A percentile compares a stretch with the other conserved stretches of the same genome.
phyloP scores from a whole-genome alignment of 2,888 invertebrate species.

The Nomada flava region DNA sequence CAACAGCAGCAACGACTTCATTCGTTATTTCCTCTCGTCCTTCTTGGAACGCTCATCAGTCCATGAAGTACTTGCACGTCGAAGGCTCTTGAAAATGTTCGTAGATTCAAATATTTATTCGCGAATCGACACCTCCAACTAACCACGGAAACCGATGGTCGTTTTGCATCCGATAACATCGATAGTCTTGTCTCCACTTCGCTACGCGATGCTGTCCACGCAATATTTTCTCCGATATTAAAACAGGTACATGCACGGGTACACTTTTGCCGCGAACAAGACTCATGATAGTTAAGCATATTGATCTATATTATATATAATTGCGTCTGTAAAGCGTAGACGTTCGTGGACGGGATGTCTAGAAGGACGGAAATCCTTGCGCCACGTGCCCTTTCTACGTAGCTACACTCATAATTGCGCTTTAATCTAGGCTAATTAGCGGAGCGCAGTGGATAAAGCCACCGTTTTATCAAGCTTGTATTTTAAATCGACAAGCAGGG shows the following conservation, averaged over 20 bases:
- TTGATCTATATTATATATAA: too few relatives aligned
- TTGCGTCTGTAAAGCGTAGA: background rate
- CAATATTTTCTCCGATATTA: too few relatives aligned
- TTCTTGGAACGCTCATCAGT: conserved; percentile 65
- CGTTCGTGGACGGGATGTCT: background rate
- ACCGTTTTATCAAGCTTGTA: background rate
- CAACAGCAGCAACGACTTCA: conserved; percentile 11
- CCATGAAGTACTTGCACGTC: conserved; percentile 60
- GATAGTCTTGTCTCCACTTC: too few relatives aligned
- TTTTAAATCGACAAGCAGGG: background rate
- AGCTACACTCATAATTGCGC: background rate
- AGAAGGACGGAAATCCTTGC: too few relatives aligned
- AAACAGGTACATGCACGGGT: too few relatives aligned
- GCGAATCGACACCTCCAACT: background rate
- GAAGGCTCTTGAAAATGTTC: conserved; percentile 57
- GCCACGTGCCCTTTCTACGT: background rate
- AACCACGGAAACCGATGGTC: background rate
- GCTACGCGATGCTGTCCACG: too few relatives aligned
- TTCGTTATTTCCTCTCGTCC: conserved; percentile 61
- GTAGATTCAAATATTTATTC: conserved; percentile 7
- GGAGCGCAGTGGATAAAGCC: background rate
- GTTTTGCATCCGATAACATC: too few relatives aligned
- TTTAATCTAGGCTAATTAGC: conserved; percentile 26
- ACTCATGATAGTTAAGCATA: too few relatives aligned
- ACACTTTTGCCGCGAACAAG: too few relatives aligned